Conservation (phyloP, 2,888 invertebrate species). For the Orthosia gracilis region DNA sequence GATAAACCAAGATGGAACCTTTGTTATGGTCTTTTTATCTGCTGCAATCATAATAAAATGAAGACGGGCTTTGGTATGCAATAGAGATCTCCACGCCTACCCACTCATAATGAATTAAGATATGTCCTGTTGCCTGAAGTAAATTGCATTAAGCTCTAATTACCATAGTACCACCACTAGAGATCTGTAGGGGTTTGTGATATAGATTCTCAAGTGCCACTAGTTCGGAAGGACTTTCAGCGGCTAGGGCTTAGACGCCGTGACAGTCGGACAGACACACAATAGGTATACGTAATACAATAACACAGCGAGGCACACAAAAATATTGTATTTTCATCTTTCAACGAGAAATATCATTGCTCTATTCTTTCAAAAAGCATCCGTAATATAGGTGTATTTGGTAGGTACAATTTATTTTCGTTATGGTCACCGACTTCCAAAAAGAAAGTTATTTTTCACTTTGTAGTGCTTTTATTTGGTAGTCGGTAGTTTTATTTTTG, state of each 20-base stretch:
- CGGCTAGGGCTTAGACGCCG: slow-evolving; percentile 6
- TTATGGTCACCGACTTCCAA: too few species aligned
- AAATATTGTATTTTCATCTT: slow-evolving; percentile 1
- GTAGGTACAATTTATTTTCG: too few species aligned
- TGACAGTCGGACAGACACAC: slow-evolving; percentile 33
- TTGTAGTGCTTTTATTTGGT: too few species aligned
- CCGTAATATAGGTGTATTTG: neutral
- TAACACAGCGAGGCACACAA: neutral
- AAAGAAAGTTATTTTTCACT: too few species aligned
- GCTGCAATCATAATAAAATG: slow-evolving; percentile 41
- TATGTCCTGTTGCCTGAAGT: neutral
- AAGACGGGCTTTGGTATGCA: neutral
- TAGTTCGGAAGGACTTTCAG: slow-evolving; percentile 10
- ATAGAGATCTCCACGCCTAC: neutral
- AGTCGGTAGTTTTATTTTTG: too few species aligned
- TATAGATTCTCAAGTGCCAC: slow-evolving; percentile 32
- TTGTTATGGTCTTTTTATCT: slow-evolving; percentile 32
- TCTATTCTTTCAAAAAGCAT: neutral
- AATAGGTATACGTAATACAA: slow-evolving; percentile 1
- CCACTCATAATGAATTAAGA: slow-evolving; percentile 22
- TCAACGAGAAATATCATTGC: neutral
- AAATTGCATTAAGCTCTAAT: slow-evolving; percentile 22
- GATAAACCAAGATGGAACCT: slow-evolving; percentile 32
- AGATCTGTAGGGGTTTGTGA: slow-evolving; percentile 31
- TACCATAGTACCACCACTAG: slow-evolving; percentile 11